Conservation (phyloP, 2,888 invertebrate species). For the Trypoxylon attenuatum region DNA sequence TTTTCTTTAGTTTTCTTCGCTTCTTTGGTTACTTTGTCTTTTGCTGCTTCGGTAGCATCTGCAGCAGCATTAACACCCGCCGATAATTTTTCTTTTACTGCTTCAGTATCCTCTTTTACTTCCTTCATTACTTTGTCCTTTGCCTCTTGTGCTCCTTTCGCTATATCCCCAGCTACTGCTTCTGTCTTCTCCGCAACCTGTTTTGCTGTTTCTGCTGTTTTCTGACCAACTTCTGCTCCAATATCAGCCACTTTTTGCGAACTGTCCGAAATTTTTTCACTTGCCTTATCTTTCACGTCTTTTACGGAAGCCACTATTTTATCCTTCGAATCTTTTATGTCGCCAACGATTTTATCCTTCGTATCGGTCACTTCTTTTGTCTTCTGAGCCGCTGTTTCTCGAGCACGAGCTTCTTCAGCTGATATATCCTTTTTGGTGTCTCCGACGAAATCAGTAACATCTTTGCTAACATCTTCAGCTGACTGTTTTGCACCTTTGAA, state of each 20-base stretch:
- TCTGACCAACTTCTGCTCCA: slow-evolving; percentile 75
- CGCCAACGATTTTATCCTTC: slow-evolving; percentile 28
- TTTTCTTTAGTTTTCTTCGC: slow-evolving; percentile 60
- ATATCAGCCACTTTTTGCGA: slow-evolving; percentile 59
- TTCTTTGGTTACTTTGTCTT: slow-evolving; percentile 49
- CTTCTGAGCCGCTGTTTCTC: slow-evolving; percentile 32
- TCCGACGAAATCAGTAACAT: slow-evolving; percentile 60
- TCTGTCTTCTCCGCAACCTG: neutral
- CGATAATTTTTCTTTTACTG: slow-evolving; percentile 51
- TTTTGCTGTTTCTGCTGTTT: slow-evolving; percentile 73
- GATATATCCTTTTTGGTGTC: slow-evolving; percentile 58
- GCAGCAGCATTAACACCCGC: slow-evolving; percentile 58
- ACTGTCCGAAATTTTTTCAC: slow-evolving; percentile 41
- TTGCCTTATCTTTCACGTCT: slow-evolving; percentile 33
- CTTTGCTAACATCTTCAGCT: slow-evolving; percentile 48
- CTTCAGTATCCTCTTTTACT: slow-evolving; percentile 47
- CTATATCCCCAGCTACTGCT: slow-evolving; percentile 12
- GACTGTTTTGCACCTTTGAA: slow-evolving; percentile 61
- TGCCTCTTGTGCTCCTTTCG: slow-evolving; percentile 34
- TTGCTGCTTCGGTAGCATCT: slow-evolving; percentile 59
- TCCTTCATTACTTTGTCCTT: slow-evolving; percentile 65
- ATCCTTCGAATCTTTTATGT: slow-evolving; percentile 41
- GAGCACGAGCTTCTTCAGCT: slow-evolving; percentile 47
- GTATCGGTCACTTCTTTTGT: slow-evolving; percentile 23
- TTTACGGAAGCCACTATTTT: slow-evolving; percentile 23